Conservation (phyloP, 2,113 vertebrate genomes). For the Amazona guildingii region DNA sequence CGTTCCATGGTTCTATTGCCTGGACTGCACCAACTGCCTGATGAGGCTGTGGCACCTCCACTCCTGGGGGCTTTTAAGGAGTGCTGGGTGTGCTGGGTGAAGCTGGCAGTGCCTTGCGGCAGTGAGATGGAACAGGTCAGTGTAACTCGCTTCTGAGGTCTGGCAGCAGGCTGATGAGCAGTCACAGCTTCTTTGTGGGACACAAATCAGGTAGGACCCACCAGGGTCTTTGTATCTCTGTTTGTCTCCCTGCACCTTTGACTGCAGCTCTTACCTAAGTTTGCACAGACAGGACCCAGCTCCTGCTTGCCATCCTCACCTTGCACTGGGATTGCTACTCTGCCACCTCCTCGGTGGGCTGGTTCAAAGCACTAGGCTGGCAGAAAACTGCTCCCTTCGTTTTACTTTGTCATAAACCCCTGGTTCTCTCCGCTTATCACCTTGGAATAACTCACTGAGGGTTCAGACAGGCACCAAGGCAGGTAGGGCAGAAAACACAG, state of each 20-base stretch:
- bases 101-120: background rate
- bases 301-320: background rate
- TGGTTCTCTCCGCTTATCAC: background rate
- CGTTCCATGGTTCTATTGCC: background rate
- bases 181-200: background rate
- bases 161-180: background rate
- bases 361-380: background rate
- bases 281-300: background rate
- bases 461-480: background rate
- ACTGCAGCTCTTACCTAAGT: background rate
- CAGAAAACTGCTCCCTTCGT: background rate
- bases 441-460: background rate
- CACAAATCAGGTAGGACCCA: background rate
- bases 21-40: background rate
- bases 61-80: background rate
- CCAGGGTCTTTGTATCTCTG: background rate
- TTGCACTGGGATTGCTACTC: background rate
- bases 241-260: background rate
- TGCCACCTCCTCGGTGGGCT: rapidly evolving
- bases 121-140: background rate
- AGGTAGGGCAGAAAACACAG: background rate
- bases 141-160: rapidly evolving
- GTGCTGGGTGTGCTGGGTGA: background rate
- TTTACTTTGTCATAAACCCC: background rate
- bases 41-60: background rate